Percentiles rank a stretch among this genome's conserved stretches.
phyloP scores from a whole-genome alignment of 2,113 vertebrate genomes.

The Elephantulus edwardii region DNA sequence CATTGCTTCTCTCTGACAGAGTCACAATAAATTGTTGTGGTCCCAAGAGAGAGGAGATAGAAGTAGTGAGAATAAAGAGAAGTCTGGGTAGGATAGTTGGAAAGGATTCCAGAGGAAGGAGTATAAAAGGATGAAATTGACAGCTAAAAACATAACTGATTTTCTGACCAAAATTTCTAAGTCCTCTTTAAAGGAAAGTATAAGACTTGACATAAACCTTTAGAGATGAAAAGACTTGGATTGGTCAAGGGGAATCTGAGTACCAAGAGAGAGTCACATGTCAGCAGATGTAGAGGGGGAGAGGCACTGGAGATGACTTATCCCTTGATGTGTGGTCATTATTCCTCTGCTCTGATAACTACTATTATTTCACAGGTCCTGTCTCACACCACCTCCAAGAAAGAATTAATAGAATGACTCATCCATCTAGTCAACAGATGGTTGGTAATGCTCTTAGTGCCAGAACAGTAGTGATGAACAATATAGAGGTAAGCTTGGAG shows the following conservation, averaged over 20 bases:
- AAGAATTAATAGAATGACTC: neutral
- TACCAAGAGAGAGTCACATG: neutral
- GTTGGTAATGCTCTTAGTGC: neutral
- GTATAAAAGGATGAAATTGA: neutral
- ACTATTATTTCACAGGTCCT: neutral
- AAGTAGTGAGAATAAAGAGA: neutral
- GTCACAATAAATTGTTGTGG: neutral
- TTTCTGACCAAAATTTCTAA: neutral
- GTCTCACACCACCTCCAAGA: neutral
- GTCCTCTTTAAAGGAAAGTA: neutral
- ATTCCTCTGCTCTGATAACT: neutral
- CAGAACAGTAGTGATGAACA: neutral
- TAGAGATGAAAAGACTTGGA: neutral
- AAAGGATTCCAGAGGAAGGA: neutral
- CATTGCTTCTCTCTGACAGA: neutral
- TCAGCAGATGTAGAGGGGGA: rapidly evolving
- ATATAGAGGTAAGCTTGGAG: neutral
- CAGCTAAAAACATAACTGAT: neutral
- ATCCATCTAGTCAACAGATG: neutral
- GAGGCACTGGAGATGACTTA: neutral
- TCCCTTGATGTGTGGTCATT: too few species aligned
- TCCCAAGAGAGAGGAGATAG: neutral
- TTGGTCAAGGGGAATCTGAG: neutral
- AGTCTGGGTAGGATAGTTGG: neutral
- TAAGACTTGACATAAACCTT: neutral